Base-by-base conservation (phyloP, 2,113 vertebrate genomes). In the Sciurus niger region DNA sequence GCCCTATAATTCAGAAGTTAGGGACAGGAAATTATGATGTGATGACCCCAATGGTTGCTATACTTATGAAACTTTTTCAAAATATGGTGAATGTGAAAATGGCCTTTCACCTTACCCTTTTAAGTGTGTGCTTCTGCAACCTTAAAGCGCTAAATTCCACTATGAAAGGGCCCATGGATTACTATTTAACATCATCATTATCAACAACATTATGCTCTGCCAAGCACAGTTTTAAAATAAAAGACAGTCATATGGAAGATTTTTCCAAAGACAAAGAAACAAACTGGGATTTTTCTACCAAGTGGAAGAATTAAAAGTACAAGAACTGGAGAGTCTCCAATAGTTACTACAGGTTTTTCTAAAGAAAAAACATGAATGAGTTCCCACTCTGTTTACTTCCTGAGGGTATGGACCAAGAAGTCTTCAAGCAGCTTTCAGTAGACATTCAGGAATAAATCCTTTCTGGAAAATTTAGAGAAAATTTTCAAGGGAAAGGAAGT, bases 41-140 rank as follows among this genome's bases (percentile, higher is more conserved):
- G 18, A 82, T 99, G 58, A 80, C 98, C 16, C 98, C 98, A 11
- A 97, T 99, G 96, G 83, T 99, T 89, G 97, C 98, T 18, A 24
- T 99, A 40, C 98, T 99, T n/a, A 98, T 99, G 99, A 99, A 99
- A 93, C 99, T 99, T 32, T 99, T 99, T 84, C 98, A 98, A 46
- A 99, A 99, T 98, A 98, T 99, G 99, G 98, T 99, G 87, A 98
- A 99, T 60, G 96, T 98, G 73, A 93, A 96, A 20, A 51, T 95
- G 4, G 97, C 98, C 0, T 99, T 99, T 97, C 99, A 99, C 84
- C 98, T 99, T 10, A 99, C 99, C 5, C 99, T 99, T 72, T 80
- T 99, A 16, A 99, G 97, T 1, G 97, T 99, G 73, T 99, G 99
- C 97, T 99, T 99, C 97, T 99, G 98, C 96, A 99, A 99, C 97